A percentile compares a stretch with the other conserved stretches of the same genome.
phyloP scores from a whole-genome alignment of 2,797 vertebrate species.

The Pipistrellus kuhlii region DNA sequence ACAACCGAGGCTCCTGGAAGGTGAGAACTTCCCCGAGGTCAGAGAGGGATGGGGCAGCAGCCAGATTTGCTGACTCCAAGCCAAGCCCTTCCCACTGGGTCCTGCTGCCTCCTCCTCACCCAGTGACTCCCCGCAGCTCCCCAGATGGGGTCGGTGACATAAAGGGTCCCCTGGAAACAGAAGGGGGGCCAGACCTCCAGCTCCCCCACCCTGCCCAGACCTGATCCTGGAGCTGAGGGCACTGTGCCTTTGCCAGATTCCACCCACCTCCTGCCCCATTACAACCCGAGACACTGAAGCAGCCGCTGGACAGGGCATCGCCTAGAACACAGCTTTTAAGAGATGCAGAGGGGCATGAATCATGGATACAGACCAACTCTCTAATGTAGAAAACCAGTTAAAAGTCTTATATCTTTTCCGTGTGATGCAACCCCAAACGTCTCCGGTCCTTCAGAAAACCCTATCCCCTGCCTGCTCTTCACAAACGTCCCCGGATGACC shows the following conservation, averaged over 20 bases:
- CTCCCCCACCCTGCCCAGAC: background rate
- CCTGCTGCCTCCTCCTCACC: background rate
- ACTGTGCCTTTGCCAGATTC: rapidly evolving
- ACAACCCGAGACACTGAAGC: background rate
- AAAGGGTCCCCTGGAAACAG: background rate
- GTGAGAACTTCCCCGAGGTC: background rate
- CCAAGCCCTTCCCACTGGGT: background rate
- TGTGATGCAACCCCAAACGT: background rate
- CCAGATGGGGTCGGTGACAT: background rate
- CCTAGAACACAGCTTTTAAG: background rate
- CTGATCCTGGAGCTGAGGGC: background rate
- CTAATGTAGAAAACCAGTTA: background rate
- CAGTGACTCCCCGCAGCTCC: background rate
- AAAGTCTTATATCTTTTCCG: background rate
- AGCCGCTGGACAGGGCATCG: background rate
- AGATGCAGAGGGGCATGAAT: background rate
- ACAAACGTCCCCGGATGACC: background rate
- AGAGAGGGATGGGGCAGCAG: background rate
- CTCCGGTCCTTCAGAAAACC: background rate
- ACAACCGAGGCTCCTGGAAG: background rate
- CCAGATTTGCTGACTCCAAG: background rate
- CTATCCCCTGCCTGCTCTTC: background rate
- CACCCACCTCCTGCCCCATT: background rate
- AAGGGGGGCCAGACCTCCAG: background rate
- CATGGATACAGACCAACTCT: background rate